phyloP scores from a whole-genome alignment of 2,888 invertebrate genomes.

The Tenthredo mesomela region DNA sequence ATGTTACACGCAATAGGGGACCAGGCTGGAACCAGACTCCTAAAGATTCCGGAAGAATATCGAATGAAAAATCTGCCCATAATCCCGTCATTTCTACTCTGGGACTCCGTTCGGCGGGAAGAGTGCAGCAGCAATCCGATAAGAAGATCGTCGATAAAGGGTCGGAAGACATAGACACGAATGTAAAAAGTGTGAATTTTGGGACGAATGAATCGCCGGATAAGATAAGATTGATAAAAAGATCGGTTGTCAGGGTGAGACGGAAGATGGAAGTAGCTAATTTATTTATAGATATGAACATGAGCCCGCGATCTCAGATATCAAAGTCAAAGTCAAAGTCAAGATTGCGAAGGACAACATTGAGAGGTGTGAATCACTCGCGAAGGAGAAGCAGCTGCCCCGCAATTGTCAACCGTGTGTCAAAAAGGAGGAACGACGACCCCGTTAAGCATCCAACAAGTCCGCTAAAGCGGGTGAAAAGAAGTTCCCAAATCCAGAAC shows the following conservation, averaged over 20 bases:
- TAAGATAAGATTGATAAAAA: conserved; percentile 19
- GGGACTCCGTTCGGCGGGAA: background rate
- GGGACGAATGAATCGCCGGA: conserved; percentile 7
- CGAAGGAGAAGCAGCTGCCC: conserved; percentile 31
- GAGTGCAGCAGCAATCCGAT: background rate
- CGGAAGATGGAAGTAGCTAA: conserved; percentile 71
- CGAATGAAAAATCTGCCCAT: background rate
- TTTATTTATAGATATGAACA: conserved; percentile 71
- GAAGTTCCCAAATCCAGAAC: background rate
- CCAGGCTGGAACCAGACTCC: background rate
- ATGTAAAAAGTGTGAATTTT: background rate
- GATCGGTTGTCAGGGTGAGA: conserved; percentile 54
- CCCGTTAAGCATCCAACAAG: conserved; percentile 4
- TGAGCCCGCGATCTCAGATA: conserved; percentile 66
- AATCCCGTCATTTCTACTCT: background rate
- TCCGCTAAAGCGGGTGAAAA: conserved; percentile 5
- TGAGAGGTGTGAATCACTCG: conserved; percentile 1
- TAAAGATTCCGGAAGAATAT: background rate
- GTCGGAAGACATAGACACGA: background rate
- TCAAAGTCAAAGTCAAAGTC: background rate
- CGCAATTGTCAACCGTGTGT: background rate
- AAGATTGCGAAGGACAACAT: background rate
- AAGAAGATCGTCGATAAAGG: background rate
- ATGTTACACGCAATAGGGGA: background rate
- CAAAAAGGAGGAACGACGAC: conserved; percentile 16